These are phyloP conservation scores for Orientallactaga sibirica DNA, from an alignment of 2,797 vertebrate genomes.

Conservation along the genomic window DNA sequence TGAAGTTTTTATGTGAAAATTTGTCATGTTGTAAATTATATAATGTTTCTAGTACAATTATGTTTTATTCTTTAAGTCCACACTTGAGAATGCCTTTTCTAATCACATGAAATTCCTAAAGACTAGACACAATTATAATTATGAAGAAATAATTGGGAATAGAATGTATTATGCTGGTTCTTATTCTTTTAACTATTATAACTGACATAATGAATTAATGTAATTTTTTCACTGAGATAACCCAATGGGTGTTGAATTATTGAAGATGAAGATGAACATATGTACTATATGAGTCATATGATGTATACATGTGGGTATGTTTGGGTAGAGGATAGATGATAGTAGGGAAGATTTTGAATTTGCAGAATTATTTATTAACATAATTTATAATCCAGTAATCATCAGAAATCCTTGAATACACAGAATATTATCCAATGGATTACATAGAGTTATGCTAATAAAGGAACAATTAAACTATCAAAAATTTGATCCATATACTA, in stretches of 20 bases:
- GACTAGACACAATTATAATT: constrained; percentile 58
- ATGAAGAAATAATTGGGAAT: constrained; percentile 69
- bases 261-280: background rate
- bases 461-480: background rate
- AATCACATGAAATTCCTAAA: constrained; percentile 74
- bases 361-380: background rate
- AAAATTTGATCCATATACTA: background rate
- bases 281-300: too few species aligned
- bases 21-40: constrained; percentile 71
- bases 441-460: background rate
- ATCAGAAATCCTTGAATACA: background rate
- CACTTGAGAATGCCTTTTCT: constrained; percentile 69
- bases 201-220: constrained; percentile 38
- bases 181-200: constrained; percentile 57
- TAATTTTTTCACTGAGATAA: constrained; percentile 37
- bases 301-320: background rate
- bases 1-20: constrained; percentile 68
- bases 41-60: constrained; percentile 65
- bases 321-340: accelerated
- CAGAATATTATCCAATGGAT: background rate
- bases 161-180: background rate
- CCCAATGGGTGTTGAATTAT: constrained; percentile 11
- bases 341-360: background rate
- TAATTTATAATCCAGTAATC: background rate
- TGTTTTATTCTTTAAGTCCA: constrained; percentile 71